These are phyloP conservation scores for Aricia artaxerxes DNA, from an alignment of 2,888 invertebrate species.

Conservation along the genomic window DNA sequence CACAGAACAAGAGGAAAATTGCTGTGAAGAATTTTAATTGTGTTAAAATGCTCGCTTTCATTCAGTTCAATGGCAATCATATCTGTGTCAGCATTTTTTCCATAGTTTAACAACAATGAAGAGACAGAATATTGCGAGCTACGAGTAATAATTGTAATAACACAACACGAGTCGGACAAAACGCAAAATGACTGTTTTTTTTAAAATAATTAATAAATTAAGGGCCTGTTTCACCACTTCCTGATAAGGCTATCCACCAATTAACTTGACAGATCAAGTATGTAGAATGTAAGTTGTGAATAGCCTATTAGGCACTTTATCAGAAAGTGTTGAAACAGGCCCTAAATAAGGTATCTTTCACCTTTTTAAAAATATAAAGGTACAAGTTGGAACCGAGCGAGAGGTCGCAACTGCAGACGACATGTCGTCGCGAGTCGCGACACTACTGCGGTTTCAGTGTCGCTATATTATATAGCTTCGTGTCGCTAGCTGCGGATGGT, in stretches of 20 bases:
- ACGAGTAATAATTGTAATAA: not conserved
- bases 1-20: constrained; percentile 20
- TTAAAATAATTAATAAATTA: not conserved
- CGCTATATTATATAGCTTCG: too few species aligned
- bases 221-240: too few species aligned
- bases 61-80: constrained; percentile 30
- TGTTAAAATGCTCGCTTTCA: constrained; percentile 31
- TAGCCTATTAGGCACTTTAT: too few species aligned
- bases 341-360: not conserved
- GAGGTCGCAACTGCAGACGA: too few species aligned
- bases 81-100: constrained; percentile 32
- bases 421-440: too few species aligned
- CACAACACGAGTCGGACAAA: not conserved
- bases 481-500: too few species aligned
- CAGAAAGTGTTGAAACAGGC: too few species aligned
- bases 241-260: too few species aligned
- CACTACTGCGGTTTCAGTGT: too few species aligned
- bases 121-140: constrained; percentile 26
- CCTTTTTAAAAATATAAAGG: not conserved
- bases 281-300: too few species aligned
- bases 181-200: not conserved
- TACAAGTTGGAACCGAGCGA: too few species aligned
- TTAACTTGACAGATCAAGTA: too few species aligned
- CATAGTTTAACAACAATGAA: constrained; percentile 29
- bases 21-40: constrained; percentile 30